phyloP scores from a whole-genome alignment of 2,888 invertebrate species.

The Ariolimax columbianus region DNA sequence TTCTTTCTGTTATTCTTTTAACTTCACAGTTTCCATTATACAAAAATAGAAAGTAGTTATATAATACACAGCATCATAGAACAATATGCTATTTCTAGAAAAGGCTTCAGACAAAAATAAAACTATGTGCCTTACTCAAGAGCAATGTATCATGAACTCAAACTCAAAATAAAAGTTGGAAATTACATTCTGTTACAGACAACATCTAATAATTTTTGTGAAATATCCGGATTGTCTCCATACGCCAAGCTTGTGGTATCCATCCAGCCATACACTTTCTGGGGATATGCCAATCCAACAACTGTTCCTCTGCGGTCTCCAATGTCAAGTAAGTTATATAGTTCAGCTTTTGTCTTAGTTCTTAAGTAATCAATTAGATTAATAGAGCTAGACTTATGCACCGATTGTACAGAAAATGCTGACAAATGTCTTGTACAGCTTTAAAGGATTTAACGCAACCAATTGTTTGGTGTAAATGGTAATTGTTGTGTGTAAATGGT shows the following conservation, averaged over 20 bases:
- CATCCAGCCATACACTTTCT: slow-evolving; percentile 89
- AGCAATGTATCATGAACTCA: not conserved
- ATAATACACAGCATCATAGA: too few relatives aligned
- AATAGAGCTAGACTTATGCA: not conserved
- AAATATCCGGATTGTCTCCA: slow-evolving; percentile 79
- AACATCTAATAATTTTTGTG: slow-evolving; percentile 67
- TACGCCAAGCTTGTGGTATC: slow-evolving; percentile 86
- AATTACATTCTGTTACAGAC: slow-evolving; percentile 63
- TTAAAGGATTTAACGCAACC: not conserved
- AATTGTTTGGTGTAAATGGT: too few relatives aligned
- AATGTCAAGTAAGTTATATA: slow-evolving; percentile 81
- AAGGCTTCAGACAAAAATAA: too few relatives aligned
- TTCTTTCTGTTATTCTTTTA: too few relatives aligned
- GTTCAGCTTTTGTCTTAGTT: not conserved
- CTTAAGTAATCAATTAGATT: not conserved
- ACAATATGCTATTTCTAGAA: too few relatives aligned
- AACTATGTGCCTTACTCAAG: too few relatives aligned
- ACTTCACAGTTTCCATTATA: too few relatives aligned
- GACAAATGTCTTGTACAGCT: not conserved
- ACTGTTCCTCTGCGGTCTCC: slow-evolving; percentile 86
- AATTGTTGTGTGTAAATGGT: too few relatives aligned
- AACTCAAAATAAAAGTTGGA: not conserved
- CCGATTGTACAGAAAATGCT: not conserved
- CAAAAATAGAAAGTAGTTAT: too few relatives aligned
- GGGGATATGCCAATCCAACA: slow-evolving; percentile 84